Percentiles rank a stretch among this genome's conserved stretches.
phyloP scores from a whole-genome alignment of 2,113 vertebrate species.

The Diphyllodes magnificus region DNA sequence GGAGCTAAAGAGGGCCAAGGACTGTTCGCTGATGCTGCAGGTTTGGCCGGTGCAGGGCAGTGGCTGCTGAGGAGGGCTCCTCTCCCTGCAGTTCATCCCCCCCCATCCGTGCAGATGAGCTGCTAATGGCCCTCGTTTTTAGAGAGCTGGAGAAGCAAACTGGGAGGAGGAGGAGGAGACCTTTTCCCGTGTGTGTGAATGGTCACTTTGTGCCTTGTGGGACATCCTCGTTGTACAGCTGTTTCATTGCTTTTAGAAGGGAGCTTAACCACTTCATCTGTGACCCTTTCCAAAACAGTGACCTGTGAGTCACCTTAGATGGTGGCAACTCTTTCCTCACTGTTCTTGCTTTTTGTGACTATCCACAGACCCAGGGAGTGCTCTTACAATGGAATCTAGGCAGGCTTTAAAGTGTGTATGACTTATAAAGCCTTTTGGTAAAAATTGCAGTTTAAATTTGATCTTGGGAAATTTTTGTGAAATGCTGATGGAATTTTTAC shows the following conservation, averaged over 20 bases:
- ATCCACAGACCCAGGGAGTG: neutral
- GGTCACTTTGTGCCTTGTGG: neutral
- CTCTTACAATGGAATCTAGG: neutral
- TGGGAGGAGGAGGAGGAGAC: neutral
- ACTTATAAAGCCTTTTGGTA: neutral
- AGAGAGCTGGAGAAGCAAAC: rapidly evolving
- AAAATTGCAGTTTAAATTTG: neutral
- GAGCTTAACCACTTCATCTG: neutral
- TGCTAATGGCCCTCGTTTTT: neutral
- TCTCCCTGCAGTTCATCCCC: too few species aligned
- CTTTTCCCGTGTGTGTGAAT: neutral
- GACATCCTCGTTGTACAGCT: neutral
- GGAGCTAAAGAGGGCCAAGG: neutral
- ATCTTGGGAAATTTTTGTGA: neutral
- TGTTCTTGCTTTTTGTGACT: neutral
- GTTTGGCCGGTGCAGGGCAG: neutral
- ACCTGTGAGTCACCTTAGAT: neutral
- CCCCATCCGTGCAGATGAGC: neutral
- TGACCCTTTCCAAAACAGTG: neutral
- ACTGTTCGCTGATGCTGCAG: neutral
- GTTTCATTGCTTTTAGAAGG: neutral
- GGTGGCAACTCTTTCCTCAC: neutral
- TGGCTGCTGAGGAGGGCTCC: neutral
- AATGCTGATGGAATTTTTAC: neutral
- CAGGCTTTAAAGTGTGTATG: neutral